Conservation (phyloP, 2,113 vertebrate species). For the Cryptomyrus ogoouensis region DNA sequence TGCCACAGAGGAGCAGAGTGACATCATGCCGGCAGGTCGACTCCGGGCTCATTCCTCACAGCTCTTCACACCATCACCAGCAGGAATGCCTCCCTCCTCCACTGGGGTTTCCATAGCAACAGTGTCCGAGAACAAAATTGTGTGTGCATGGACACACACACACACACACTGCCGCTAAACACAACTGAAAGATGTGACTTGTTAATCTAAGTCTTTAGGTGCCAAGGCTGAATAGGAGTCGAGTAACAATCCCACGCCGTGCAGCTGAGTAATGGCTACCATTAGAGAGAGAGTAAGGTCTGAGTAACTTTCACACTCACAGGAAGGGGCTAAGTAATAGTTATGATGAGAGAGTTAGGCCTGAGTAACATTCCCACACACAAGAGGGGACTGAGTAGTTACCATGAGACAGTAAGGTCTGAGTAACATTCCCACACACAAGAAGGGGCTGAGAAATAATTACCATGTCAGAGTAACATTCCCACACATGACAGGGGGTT, state of each 20-base stretch:
- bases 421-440: neutral
- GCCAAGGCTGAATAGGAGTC: neutral
- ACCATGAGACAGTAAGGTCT: neutral
- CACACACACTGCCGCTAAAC: slow-evolving; percentile 15
- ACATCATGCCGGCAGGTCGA: neutral
- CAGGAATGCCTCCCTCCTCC: slow-evolving; percentile 49
- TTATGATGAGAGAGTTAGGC: neutral
- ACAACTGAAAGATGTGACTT: slow-evolving; percentile 37
- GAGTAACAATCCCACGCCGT: neutral
- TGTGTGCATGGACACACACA: slow-evolving; percentile 19
- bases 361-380: neutral
- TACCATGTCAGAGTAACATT: neutral
- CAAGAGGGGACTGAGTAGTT: neutral
- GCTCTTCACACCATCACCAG: neutral
- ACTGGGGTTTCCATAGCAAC: slow-evolving; percentile 65
- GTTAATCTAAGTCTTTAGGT: neutral
- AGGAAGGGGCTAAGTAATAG: neutral
- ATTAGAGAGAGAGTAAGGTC: neutral
- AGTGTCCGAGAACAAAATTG: slow-evolving; percentile 31
- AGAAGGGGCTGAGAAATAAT: neutral
- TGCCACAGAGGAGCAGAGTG: neutral
- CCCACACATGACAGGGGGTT: neutral
- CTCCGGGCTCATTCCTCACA: neutral
- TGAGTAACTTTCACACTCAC: neutral
- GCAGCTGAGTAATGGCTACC: neutral